Evolutionary conservation across 1,140 invertebrate species (phyloP), one percentile per base, ranked within the genome.

Genomic region (Leptinotarsa texana): DNA sequence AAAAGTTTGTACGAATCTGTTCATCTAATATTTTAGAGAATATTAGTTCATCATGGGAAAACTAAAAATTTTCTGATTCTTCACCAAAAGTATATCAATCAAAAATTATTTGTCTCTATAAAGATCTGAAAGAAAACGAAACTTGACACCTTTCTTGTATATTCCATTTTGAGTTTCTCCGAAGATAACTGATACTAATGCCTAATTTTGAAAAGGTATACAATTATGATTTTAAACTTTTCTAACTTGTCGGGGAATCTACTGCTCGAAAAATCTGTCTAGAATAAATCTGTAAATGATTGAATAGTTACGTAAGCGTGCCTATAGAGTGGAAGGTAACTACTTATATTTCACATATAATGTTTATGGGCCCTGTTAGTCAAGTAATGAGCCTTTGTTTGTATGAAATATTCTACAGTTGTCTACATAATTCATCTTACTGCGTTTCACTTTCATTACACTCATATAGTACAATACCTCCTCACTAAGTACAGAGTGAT

Each of bases 281-380:
- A 18, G 15, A 57, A 57, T 57, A 57, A 57, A 57, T n/a, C 1
- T 57, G n/a, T 57, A 15, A 57, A 57, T 57, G 51, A 57, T 57
- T 57, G n/a, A 17, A 22, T 65, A 21, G 22, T 65, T 65, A 33
- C n/a, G 27, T 65, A 65, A 65, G 63, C 27, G 27, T 65, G 63
- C 27, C 27, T 21, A 65, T 65, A 33, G 27, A 65, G 21, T 6
- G 21, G 27, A 65, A 65, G 63, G 63, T 65, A 65, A 65, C 63
- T 65, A 65, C 63, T 65, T 65, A 65, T 65, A 65, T 65, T 65
- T 65, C 63, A 65, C 63, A 18, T 27, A 65, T 65, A 33, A 65
- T 65, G 21, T 65, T 65, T 65, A 65, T 65, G 63, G 63, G 21
- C 0, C 27, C 63, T 65, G 63, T 65, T 65, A 65, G 63, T 65